A percentile compares a stretch with the other conserved stretches of the same genome.
Evolutionary conservation across 2,888 invertebrate genomes (phyloP).

Genomic region (Sipha maydis): DNA sequence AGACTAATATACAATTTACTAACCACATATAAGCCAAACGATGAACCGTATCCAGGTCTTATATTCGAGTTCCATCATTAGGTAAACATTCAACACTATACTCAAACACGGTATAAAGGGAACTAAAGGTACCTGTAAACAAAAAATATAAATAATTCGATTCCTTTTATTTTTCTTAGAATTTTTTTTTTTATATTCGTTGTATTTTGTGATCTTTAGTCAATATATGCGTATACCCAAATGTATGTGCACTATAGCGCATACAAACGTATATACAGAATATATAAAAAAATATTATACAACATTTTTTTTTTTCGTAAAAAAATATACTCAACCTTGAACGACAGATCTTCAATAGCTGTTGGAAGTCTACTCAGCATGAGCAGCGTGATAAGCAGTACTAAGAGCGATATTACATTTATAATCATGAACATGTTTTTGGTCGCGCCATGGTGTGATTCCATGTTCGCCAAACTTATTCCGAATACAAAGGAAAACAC

Average conservation of each 20-base stretch:
- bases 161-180: neutral
- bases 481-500: conserved; percentile 71
- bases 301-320: neutral
- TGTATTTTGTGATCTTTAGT: too few relatives aligned
- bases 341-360: conserved; percentile 73
- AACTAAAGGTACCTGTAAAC: conserved; percentile 81
- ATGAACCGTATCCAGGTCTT: conserved; percentile 90
- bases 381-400: conserved; percentile 71
- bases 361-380: conserved; percentile 79
- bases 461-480: conserved; percentile 68
- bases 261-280: too few relatives aligned
- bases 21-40: conserved; percentile 85
- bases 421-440: conserved; percentile 67
- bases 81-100: conserved; percentile 86
- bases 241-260: too few relatives aligned
- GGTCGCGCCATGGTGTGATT: conserved; percentile 65
- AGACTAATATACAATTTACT: conserved; percentile 63
- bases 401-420: conserved; percentile 69
- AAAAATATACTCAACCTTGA: conserved; percentile 71
- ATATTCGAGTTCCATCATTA: conserved; percentile 88
- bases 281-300: too few relatives aligned
- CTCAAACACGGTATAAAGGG: conserved; percentile 86
- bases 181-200: neutral
- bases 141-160: neutral
- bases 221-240: too few relatives aligned